phyloP scores from a whole-genome alignment of 2,797 vertebrate species.

The Etheostoma nigrum region DNA sequence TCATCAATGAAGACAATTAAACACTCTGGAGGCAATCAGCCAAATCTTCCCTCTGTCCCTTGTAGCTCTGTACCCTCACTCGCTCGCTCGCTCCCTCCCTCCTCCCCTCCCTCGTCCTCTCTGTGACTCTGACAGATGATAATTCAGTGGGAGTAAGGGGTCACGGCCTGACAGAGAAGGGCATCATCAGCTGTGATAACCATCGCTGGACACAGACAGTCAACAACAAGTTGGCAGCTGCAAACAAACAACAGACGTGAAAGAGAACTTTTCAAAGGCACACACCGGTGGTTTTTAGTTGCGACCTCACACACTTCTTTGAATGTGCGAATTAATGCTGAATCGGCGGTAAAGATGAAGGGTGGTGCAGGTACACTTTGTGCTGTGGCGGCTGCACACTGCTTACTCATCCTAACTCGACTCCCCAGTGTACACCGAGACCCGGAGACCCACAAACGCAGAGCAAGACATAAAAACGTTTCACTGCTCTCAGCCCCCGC shows the following conservation, averaged over 20 bases:
- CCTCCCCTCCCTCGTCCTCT: conserved; percentile 26
- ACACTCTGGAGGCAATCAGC: conserved; percentile 81
- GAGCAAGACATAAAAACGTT: conserved; percentile 43
- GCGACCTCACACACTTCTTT: conserved; percentile 22
- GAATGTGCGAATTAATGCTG: conserved; percentile 45
- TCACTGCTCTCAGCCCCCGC: conserved; percentile 36
- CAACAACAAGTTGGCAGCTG: conserved; percentile 70
- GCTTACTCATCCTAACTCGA: conserved; percentile 76
- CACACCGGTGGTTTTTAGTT: conserved; percentile 26
- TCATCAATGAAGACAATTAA: conserved; percentile 85
- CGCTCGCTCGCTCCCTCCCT: background rate
- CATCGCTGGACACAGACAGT: conserved; percentile 72
- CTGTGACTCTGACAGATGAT: conserved; percentile 73
- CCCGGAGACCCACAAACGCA: conserved; percentile 44
- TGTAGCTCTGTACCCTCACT: conserved; percentile 35
- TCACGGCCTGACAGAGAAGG: conserved; percentile 78
- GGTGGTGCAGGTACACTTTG: conserved; percentile 56
- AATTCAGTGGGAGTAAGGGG: conserved; percentile 73
- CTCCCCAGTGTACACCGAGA: conserved; percentile 53
- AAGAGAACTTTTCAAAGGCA: conserved; percentile 75
- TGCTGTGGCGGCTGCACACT: conserved; percentile 48
- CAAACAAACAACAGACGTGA: conserved; percentile 67
- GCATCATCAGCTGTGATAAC: conserved; percentile 76
- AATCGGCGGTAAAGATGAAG: conserved; percentile 37
- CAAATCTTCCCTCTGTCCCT: conserved; percentile 78